Conservation (phyloP, 2,797 vertebrate genomes). For the Molothrus ater region DNA sequence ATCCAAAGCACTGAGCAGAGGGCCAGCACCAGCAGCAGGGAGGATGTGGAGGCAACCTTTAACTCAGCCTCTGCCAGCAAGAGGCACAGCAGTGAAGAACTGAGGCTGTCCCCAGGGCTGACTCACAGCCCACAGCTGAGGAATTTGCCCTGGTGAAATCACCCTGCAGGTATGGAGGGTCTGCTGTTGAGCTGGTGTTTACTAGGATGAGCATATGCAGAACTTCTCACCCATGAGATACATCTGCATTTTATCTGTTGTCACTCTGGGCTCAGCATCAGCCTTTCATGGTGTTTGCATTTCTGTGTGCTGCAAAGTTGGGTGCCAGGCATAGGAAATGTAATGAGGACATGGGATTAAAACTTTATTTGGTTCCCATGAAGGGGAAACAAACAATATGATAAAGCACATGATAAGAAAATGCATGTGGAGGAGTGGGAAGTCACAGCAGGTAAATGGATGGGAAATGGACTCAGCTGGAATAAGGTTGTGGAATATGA, state of each 20-base stretch:
- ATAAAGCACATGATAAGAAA: not conserved
- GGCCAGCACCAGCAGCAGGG: not conserved
- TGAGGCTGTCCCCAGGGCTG: not conserved
- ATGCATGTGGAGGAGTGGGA: not conserved
- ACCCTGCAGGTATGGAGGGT: not conserved
- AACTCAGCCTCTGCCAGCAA: not conserved
- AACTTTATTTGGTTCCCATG: slow-evolving; percentile 39
- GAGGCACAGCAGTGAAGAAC: not conserved
- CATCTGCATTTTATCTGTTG: fast-evolving
- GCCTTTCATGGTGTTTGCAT: not conserved
- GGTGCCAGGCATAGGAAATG: not conserved
- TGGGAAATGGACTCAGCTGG: not conserved
- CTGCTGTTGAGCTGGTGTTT: not conserved
- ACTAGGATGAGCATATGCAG: not conserved
- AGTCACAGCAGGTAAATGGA: not conserved
- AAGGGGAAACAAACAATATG: not conserved
- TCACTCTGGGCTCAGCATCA: not conserved
- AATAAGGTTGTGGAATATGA: not conserved
- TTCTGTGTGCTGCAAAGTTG: not conserved
- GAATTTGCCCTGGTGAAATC: not conserved
- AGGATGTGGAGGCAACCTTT: not conserved
- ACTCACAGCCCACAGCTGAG: not conserved
- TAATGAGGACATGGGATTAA: not conserved
- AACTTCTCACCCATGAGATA: not conserved
- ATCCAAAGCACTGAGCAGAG: not conserved